phyloP scores from a whole-genome alignment of 2,797 vertebrate genomes.

The Phrynocephalus forsythii region DNA sequence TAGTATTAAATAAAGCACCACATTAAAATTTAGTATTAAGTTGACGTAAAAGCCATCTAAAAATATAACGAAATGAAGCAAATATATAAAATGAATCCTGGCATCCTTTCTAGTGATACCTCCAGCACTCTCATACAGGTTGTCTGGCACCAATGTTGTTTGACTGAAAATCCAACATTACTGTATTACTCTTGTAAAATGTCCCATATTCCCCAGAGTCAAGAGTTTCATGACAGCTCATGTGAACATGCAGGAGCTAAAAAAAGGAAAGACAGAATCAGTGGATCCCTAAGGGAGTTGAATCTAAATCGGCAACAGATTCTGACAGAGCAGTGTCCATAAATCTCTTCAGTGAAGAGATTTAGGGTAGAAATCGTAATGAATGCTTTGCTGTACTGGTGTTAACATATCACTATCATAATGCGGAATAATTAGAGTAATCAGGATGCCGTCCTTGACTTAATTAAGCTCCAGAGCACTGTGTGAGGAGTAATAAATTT shows the following conservation, averaged over 20 bases:
- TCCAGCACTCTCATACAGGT: neutral
- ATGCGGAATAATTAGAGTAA: slow-evolving; percentile 66
- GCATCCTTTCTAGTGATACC: neutral
- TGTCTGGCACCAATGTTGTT: neutral
- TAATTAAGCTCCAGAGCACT: slow-evolving; percentile 70
- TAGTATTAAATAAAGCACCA: too few relatives aligned
- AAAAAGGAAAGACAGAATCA: slow-evolving; percentile 1
- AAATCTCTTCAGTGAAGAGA: neutral
- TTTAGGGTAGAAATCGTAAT: slow-evolving; percentile 24
- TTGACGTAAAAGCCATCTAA: too few relatives aligned
- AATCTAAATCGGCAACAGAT: slow-evolving; percentile 18
- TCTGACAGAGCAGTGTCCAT: slow-evolving; percentile 21
- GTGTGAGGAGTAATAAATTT: slow-evolving; percentile 58
- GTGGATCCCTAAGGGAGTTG: slow-evolving; percentile 27
- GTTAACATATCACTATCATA: neutral
- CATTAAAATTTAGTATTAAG: too few relatives aligned
- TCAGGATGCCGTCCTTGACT: slow-evolving; percentile 64
- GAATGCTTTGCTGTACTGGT: neutral
- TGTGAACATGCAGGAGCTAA: slow-evolving; percentile 16
- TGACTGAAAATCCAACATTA: neutral
- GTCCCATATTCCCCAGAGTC: neutral
- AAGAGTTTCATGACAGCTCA: slow-evolving; percentile 28
- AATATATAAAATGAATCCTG: neutral
- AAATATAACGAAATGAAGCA: neutral
- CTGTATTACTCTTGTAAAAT: slow-evolving; percentile 21